These are phyloP conservation scores for Gopherus evgoodei DNA, from an alignment of 2,113 vertebrate genomes.

Conservation along the genomic window DNA sequence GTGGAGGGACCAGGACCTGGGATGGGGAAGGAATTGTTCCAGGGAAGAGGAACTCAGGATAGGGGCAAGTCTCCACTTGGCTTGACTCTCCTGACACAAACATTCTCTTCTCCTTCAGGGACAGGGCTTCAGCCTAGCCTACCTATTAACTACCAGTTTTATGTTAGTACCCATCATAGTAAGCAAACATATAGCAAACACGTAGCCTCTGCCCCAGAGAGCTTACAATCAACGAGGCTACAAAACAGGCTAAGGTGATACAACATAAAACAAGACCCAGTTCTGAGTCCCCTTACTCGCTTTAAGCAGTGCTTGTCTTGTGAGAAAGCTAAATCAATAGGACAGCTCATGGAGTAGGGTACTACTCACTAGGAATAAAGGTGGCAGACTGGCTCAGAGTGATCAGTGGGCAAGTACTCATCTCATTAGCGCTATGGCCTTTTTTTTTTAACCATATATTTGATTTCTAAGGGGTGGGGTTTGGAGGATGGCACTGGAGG, in stretches of 20 bases:
- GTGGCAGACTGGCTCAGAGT: not conserved
- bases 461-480: not conserved
- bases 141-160: not conserved
- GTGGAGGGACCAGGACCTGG: not conserved
- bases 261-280: not conserved
- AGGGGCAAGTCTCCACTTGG: not conserved
- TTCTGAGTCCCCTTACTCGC: not conserved
- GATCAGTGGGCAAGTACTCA: not conserved
- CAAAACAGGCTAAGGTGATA: not conserved
- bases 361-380: not conserved
- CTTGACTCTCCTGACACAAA: not conserved
- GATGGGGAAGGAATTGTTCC: not conserved
- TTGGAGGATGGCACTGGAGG: not conserved
- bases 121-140: not conserved
- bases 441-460: not conserved
- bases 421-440: not conserved
- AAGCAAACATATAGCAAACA: not conserved
- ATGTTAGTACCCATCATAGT: accelerated
- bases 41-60: not conserved
- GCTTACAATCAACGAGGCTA: not conserved
- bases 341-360: not conserved
- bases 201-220: not conserved
- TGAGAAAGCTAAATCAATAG: not conserved
- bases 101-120: not conserved
- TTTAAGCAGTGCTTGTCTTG: not conserved